Base-by-base conservation (phyloP, 2,113 vertebrate species). In the Semnornis frantzii region DNA sequence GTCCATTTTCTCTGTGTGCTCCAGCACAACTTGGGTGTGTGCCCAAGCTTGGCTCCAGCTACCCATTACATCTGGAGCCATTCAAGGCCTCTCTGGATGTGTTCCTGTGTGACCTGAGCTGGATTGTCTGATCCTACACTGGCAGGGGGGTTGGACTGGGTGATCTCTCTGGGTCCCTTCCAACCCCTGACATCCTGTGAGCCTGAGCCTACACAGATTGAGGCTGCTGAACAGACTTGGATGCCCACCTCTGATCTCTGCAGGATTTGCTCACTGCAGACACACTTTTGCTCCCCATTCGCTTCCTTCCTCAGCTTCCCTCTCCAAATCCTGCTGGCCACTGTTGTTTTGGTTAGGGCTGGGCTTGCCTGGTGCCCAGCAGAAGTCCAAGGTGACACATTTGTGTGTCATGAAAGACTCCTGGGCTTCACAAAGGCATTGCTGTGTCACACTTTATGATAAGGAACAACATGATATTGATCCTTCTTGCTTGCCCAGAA, bases 251-350 rank as follows among this genome's bases (percentile, higher is more conserved):
- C 76, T 59, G 82, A 91, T 83, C 73, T 69, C 72, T 37, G 59
- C 52, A 19, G 4, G 82, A 87, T 93, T 85, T 46, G 39, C 65
- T 91, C 72, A 7, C 76, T 71, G 59, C 79, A 91, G 44, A 84
- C 50, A 79, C 64, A 66, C 12, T 0, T 58, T 90, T 69, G 82
- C 66, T 79, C 74, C 62, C 60, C 27, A 10, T 68, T 79, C 2
- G 10, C 84, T 96, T 96, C 90, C 94, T 96, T 95, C 91, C 95
- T 96, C 83, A 70, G 94, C 92, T 95, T 92, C 89, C 92, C 96
- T 94, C 86, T 91, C 91, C 6, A 93, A 94, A 90, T 90, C 85
- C 95, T 88, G 85, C 82, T 42, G n/a, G 71, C 54, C 57, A 85
- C 79, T 96, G 92, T 62, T 96, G 80, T 94, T 95, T 87, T 93